Evolutionary conservation across 2,888 invertebrate genomes (phyloP).

Genomic region (Thymelicus sylvestris): DNA sequence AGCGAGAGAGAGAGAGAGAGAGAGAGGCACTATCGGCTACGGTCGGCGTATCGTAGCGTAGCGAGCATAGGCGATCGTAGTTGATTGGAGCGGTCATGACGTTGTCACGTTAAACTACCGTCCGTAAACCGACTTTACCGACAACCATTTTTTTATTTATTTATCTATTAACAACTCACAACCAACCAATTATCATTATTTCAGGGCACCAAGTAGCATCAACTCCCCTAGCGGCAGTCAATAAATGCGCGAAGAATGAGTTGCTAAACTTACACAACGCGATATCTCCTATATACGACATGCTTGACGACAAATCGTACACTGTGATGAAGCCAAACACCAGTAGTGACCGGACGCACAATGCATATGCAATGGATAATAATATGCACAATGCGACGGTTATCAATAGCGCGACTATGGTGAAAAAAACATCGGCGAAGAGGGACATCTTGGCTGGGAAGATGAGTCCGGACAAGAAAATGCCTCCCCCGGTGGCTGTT

Average conservation of each 20-base stretch:
- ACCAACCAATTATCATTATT: slow-evolving; percentile 2
- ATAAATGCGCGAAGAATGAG: slow-evolving; percentile 58
- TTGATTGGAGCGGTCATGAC: too few relatives aligned
- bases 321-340: slow-evolving; percentile 51
- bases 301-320: slow-evolving; percentile 67
- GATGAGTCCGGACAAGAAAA: slow-evolving; percentile 62
- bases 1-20: too few relatives aligned
- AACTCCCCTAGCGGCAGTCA: slow-evolving; percentile 65
- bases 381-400: slow-evolving; percentile 61
- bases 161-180: too few relatives aligned
- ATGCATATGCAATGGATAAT: slow-evolving; percentile 32
- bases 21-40: too few relatives aligned
- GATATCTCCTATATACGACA: slow-evolving; percentile 77
- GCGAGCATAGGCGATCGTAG: too few relatives aligned
- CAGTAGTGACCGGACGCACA: slow-evolving; percentile 54
- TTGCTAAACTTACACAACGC: slow-evolving; percentile 67
- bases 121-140: too few relatives aligned
- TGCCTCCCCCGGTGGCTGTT: slow-evolving; percentile 47
- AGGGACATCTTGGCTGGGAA: slow-evolving; percentile 66
- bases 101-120: too few relatives aligned
- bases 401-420: slow-evolving; percentile 68
- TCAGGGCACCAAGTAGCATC: slow-evolving; percentile 70
- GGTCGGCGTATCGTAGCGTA: too few relatives aligned
- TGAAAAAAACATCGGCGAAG: slow-evolving; percentile 62
- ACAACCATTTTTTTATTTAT: too few relatives aligned